Percentiles rank a stretch among this genome's conserved stretches.
These are phyloP conservation scores for Drosophila watanabei DNA, from an alignment of 1,140 invertebrate genomes.

Conservation along the genomic window DNA sequence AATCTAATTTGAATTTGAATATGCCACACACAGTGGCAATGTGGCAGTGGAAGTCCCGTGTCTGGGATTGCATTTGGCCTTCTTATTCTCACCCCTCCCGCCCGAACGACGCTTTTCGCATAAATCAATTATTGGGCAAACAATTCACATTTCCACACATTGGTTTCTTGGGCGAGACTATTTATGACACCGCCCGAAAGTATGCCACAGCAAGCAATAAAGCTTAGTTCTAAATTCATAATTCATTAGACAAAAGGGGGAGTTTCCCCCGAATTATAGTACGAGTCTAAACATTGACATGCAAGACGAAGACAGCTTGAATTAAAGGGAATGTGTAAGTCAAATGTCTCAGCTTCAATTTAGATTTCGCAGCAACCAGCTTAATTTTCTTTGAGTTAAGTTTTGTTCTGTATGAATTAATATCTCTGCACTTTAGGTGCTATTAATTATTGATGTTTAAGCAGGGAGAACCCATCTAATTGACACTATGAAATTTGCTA, in stretches of 20 bases:
- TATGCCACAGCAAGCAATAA: conserved; percentile 33
- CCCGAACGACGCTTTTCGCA: conserved; percentile 37
- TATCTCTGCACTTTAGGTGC: background rate
- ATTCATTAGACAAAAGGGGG: conserved; percentile 15
- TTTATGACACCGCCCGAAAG: conserved; percentile 54
- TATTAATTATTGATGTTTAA: conserved; percentile 2
- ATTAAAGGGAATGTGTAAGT: background rate
- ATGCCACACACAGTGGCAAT: conserved; percentile 66
- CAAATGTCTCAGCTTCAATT: background rate
- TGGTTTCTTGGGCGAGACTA: conserved; percentile 22
- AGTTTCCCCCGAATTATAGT: background rate
- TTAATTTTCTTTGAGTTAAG: background rate
- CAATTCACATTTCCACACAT: conserved; percentile 48
- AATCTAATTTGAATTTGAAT: conserved; percentile 79
- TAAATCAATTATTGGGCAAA: conserved; percentile 64
- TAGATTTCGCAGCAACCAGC: background rate
- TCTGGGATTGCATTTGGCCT: conserved; percentile 7
- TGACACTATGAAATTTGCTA: background rate
- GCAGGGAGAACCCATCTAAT: background rate
- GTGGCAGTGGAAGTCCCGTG: conserved; percentile 25
- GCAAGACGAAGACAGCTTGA: conserved; percentile 1
- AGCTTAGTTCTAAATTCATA: conserved; percentile 19
- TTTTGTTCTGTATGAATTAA: background rate
- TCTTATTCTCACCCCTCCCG: background rate
- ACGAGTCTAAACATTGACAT: background rate